phyloP scores from a whole-genome alignment of 2,797 vertebrate species.

The Synaphobranchus kaupii region DNA sequence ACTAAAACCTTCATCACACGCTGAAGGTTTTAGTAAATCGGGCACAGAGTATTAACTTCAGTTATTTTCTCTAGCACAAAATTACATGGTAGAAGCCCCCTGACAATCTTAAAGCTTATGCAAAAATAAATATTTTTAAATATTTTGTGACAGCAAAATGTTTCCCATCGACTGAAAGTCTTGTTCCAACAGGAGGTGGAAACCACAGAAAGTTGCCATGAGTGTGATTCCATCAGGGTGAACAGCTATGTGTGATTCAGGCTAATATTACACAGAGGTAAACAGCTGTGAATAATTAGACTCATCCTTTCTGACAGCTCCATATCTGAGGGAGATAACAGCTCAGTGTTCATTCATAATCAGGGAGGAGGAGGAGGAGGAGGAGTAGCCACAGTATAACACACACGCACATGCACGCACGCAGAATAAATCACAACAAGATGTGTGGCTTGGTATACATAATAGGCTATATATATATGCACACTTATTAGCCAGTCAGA shows the following conservation, averaged over 20 bases:
- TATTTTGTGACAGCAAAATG: neutral
- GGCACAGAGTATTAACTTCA: neutral
- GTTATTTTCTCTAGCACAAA: neutral
- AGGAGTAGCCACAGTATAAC: constrained; percentile 39
- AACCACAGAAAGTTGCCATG: constrained; percentile 5
- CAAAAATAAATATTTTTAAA: neutral
- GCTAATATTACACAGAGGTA: constrained; percentile 18
- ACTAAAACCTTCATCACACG: no score
- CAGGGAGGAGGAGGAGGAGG: constrained; percentile 47
- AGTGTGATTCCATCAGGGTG: neutral
- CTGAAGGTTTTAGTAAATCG: no score
- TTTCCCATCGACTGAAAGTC: constrained; percentile 21
- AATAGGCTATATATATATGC: neutral
- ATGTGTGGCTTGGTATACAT: neutral
- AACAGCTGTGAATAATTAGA: neutral
- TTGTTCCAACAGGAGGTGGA: neutral
- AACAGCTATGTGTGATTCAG: neutral
- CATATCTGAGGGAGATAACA: neutral
- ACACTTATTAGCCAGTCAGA: no score
- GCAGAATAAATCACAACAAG: neutral
- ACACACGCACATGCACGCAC: neutral
- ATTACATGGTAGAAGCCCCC: neutral
- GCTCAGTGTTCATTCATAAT: neutral
- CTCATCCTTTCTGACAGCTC: constrained; percentile 26
- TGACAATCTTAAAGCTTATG: neutral